phyloP scores from a whole-genome alignment of 2,888 invertebrate genomes.

The Drosophila acutilabella region DNA sequence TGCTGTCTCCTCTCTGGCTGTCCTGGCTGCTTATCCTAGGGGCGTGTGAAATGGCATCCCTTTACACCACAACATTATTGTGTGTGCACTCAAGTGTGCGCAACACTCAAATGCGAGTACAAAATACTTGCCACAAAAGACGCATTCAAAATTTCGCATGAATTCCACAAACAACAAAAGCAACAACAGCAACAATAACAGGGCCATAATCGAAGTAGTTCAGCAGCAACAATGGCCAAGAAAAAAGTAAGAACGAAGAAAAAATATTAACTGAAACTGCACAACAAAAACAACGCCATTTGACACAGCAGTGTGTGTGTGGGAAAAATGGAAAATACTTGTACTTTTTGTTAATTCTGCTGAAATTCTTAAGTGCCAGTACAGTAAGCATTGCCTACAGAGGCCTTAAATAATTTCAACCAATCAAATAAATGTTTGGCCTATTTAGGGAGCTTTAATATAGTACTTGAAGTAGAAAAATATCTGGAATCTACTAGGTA shows the following conservation, averaged over 20 bases:
- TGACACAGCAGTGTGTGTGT: slow-evolving; percentile 35
- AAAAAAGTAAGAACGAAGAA: slow-evolving; percentile 10
- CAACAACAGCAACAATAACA: slow-evolving; percentile 39
- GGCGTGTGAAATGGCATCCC: slow-evolving; percentile 44
- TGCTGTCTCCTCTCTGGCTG: neutral
- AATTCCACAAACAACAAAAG: slow-evolving; percentile 53
- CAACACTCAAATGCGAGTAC: slow-evolving; percentile 55
- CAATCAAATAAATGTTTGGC: neutral
- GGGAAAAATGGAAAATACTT: slow-evolving; percentile 37
- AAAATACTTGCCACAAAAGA: slow-evolving; percentile 59
- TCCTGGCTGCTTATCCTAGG: slow-evolving; percentile 23
- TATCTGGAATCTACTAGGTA: too few relatives aligned
- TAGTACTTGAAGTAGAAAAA: neutral
- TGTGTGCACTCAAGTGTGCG: slow-evolving; percentile 77
- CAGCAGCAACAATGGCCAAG: slow-evolving; percentile 24
- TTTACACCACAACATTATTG: slow-evolving; percentile 24
- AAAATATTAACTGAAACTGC: slow-evolving; percentile 55
- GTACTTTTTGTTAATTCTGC: slow-evolving; percentile 47
- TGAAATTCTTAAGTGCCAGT: slow-evolving; percentile 25
- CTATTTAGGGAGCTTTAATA: slow-evolving; percentile 5
- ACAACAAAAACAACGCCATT: slow-evolving; percentile 72
- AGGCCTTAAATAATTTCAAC: slow-evolving; percentile 12
- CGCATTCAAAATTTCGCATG: slow-evolving; percentile 73
- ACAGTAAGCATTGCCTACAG: slow-evolving; percentile 37
- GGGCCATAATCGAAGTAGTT: slow-evolving; percentile 69